These are phyloP conservation scores for Synergus itoensis DNA, from an alignment of 2,888 invertebrate genomes.

Conservation along the genomic window DNA sequence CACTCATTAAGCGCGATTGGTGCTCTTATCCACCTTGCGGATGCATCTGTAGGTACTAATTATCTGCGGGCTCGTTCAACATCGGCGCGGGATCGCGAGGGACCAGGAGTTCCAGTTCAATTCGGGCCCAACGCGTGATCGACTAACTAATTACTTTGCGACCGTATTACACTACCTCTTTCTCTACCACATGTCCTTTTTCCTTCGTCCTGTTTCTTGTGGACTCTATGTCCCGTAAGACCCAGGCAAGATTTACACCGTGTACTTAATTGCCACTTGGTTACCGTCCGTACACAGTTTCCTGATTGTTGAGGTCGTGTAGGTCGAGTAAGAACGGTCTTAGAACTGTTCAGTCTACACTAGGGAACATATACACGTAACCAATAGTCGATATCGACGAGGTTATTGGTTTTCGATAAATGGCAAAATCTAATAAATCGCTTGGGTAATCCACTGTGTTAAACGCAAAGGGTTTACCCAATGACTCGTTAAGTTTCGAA, in stretches of 20 bases:
- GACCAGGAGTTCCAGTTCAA: conserved; percentile 53
- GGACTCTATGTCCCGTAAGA: conserved; percentile 30
- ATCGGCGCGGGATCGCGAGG: conserved; percentile 45
- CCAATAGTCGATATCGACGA: conserved; percentile 26
- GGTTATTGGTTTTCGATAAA: conserved; percentile 40
- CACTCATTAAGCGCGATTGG: conserved; percentile 59
- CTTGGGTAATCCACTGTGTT: conserved; percentile 28
- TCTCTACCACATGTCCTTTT: conserved; percentile 30
- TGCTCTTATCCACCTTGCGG: conserved; percentile 63
- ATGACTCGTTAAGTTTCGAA: conserved; percentile 38
- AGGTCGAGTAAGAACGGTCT: conserved; percentile 23
- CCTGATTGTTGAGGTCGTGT: conserved; percentile 39
- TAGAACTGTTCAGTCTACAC: conserved; percentile 7
- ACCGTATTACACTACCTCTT: conserved; percentile 49
- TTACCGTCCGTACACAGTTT: conserved; percentile 26
- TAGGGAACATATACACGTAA: background rate
- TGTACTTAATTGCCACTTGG: conserved; percentile 40
- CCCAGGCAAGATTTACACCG: conserved; percentile 33
- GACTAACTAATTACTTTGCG: conserved; percentile 72
- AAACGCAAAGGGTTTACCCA: conserved; percentile 39
- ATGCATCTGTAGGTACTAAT: conserved; percentile 75
- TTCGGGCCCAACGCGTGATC: conserved; percentile 71
- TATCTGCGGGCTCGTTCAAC: conserved; percentile 65
- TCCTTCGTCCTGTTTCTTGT: conserved; percentile 15
- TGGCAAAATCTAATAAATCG: conserved; percentile 38